These are phyloP conservation scores for Drosophila longiperda DNA, from an alignment of 2,888 invertebrate genomes.

Conservation along the genomic window DNA sequence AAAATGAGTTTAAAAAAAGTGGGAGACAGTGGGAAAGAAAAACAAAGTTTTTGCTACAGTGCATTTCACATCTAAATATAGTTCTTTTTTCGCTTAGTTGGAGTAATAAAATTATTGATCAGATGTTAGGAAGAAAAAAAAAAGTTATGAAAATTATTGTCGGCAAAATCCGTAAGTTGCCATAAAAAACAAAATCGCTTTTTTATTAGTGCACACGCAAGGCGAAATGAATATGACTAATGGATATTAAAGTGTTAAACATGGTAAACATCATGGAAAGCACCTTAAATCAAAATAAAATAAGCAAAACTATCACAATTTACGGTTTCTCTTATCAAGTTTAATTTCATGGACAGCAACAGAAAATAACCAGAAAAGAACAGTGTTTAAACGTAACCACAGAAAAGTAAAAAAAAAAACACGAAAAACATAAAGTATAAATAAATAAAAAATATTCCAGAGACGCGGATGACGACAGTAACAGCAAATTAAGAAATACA, in stretches of 20 bases:
- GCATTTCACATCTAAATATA: neutral
- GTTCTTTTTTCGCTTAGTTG: neutral
- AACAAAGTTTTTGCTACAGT: neutral
- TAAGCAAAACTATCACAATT: slow-evolving; percentile 25
- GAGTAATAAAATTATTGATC: slow-evolving; percentile 20
- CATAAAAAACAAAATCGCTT: slow-evolving; percentile 3
- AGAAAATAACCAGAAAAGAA: slow-evolving; percentile 15
- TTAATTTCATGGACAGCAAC: neutral
- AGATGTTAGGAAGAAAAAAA: slow-evolving; percentile 6
- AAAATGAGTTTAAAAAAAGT: neutral
- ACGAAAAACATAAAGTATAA: slow-evolving; percentile 16
- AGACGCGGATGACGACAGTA: slow-evolving; percentile 36
- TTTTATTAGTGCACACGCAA: slow-evolving; percentile 33
- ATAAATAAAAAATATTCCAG: slow-evolving; percentile 43
- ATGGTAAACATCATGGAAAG: slow-evolving; percentile 9
- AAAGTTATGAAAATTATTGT: slow-evolving; percentile 24
- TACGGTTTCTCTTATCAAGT: slow-evolving; percentile 48
- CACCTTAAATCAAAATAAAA: neutral
- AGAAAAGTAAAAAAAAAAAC: neutral
- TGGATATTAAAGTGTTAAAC: neutral
- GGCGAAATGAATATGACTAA: slow-evolving; percentile 23
- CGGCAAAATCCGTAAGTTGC: slow-evolving; percentile 22
- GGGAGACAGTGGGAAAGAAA: neutral
- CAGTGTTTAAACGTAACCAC: slow-evolving; percentile 37
- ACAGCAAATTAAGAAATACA: slow-evolving; percentile 32